Evolutionary conservation across 2,797 vertebrate genomes (phyloP), one percentile per base, ranked within the genome.

Genomic region (Chelon auratus): DNA sequence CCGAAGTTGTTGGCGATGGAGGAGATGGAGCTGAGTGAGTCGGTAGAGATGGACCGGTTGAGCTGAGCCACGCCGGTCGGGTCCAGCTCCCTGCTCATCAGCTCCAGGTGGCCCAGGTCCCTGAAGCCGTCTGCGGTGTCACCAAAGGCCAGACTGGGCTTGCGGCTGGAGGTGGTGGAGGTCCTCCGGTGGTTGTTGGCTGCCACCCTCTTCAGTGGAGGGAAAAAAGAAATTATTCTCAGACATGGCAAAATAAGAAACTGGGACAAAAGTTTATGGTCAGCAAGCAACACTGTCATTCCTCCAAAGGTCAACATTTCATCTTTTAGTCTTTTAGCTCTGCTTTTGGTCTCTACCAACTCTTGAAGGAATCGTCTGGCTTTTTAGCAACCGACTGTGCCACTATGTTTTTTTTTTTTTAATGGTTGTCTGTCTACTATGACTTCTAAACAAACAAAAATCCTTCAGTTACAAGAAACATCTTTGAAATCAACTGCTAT

Each of bases 1-100:
- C 98, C 98, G 0, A 99, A 99, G 84, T 96, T 98, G 89, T 99
- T 97, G 75, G 96, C 97, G 56, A 99, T 95, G 36, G 98, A 99
- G 33, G 98, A 99, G 90, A 99, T 90, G 76, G 97, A 99, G 91
- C 95, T 96, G 82, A 99, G 95, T 0, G 98, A 99, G 86, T 99
- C 97, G 0, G 96, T 96, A 0, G 97, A 99, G 68, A 97, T 69
- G 43, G 97, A 99, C n/a, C 95, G 96, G 75, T 94, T 95, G 72
- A 99, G 85, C 48, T 95, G 92, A 30, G 76, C 81, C 14, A 79
- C 4, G 55, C 90, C 90, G 1, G 89, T 91, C 33, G 96, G 88
- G 83, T 97, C 97, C 87, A 97, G 88, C 65, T 95, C 94, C 26
- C 91, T 93, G 90, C 92, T 94, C 95, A 98, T 97, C 89, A 99